Conservation (phyloP, 2,888 invertebrate species). For the Leistus spinibarbis region DNA sequence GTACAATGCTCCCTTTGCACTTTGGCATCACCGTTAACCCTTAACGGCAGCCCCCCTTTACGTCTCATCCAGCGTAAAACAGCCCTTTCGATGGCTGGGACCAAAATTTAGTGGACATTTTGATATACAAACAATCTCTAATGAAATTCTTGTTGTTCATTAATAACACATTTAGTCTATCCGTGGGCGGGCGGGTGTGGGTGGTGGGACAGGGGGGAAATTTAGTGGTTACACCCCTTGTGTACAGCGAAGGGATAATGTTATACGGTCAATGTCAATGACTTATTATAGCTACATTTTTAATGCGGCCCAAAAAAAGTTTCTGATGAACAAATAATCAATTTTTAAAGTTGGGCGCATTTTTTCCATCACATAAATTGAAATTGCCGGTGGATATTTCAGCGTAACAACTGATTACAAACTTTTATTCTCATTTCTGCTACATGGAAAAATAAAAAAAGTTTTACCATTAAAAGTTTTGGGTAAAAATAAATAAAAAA, state of each 20-base stretch:
- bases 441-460: background rate
- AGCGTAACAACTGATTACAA: background rate
- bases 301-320: background rate
- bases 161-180: slow-evolving; percentile 65
- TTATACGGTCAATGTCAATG: background rate
- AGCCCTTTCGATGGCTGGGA: slow-evolving; percentile 41
- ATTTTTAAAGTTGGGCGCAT: no score
- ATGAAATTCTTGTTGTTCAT: slow-evolving; percentile 72
- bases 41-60: background rate
- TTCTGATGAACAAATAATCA: background rate
- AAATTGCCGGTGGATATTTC: background rate
- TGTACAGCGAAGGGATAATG: slow-evolving; percentile 6
- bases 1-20: background rate
- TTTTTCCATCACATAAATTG: background rate
- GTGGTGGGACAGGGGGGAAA: no score
- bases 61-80: background rate
- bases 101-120: slow-evolving; percentile 66
- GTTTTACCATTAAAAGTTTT: background rate
- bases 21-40: slow-evolving; percentile 17
- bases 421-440: background rate
- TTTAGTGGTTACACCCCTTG: slow-evolving; percentile 18
- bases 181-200: slow-evolving; percentile 13
- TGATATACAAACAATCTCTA: slow-evolving; percentile 68
- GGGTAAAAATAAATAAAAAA: no score
- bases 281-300: background rate